A percentile compares a stretch with the other conserved stretches of the same genome.
phyloP scores from a whole-genome alignment of 2,113 vertebrate species.

The Gasterosteus aculeatus region DNA sequence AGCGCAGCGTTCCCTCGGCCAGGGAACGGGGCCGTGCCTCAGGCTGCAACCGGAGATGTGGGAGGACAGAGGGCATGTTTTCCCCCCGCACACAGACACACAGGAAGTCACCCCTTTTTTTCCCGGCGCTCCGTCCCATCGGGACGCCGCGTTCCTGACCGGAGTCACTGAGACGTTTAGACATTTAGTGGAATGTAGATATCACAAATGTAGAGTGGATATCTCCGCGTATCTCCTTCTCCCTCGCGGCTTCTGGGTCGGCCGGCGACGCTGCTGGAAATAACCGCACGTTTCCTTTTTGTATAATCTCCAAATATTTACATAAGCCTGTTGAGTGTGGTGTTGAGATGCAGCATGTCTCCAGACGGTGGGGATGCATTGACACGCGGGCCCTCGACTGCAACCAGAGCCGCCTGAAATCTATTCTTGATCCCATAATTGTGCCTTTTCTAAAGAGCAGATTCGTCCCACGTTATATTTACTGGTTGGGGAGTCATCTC shows the following conservation, averaged over 20 bases:
- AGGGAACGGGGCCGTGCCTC: not conserved
- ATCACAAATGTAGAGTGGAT: no score
- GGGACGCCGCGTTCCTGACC: conserved; percentile 15
- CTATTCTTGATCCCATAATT: conserved; percentile 6
- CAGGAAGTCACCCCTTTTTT: conserved; percentile 54
- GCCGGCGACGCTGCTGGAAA: conserved; percentile 29
- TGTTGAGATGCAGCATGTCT: conserved; percentile 15
- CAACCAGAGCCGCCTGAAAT: not conserved
- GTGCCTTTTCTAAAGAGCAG: not conserved
- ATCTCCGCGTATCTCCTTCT: no score
- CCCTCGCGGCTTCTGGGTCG: no score
- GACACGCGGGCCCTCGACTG: not conserved
- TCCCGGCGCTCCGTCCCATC: conserved; percentile 19
- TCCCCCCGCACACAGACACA: conserved; percentile 25
- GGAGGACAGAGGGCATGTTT: conserved; percentile 37
- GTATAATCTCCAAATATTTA: conserved; percentile 51
- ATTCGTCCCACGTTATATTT: not conserved
- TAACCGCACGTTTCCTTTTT: conserved; percentile 51
- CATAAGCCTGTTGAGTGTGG: conserved; percentile 5
- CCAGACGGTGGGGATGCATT: conserved; percentile 4
- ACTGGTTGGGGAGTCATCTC: not conserved
- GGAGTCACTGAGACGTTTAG: conserved; percentile 26
- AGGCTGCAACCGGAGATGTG: conserved; percentile 18
- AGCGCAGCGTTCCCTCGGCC: conserved; percentile 24
- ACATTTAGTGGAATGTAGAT: no score